Evolutionary conservation across 2,888 invertebrate genomes (phyloP).

Genomic region (Synanthedon myopaeformis): DNA sequence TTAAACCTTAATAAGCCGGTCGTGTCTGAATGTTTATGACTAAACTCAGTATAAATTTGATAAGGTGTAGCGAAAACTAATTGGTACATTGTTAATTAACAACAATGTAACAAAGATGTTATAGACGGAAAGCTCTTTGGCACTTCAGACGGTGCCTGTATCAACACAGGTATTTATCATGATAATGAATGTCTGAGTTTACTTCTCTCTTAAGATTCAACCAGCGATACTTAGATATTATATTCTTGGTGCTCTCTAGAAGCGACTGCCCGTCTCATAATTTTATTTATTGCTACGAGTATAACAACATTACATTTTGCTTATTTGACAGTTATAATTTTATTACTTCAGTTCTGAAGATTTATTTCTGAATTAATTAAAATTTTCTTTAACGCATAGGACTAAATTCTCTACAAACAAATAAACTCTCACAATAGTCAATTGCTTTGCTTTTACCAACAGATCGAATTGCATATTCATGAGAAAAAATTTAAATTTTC

Average conservation of each 20-base stretch:
- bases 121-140: constrained; percentile 5
- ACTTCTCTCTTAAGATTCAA: constrained; percentile 4
- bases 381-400: too few species aligned
- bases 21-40: too few species aligned
- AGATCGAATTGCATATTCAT: too few species aligned
- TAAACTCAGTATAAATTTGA: too few species aligned
- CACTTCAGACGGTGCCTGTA: constrained; percentile 27
- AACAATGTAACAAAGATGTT: neutral
- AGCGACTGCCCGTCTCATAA: neutral
- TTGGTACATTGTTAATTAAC: neutral
- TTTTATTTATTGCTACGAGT: neutral
- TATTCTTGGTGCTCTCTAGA: neutral
- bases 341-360: neutral
- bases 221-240: neutral
- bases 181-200: constrained; percentile 40
- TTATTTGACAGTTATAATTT: neutral
- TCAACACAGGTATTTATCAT: constrained; percentile 40
- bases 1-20: too few species aligned
- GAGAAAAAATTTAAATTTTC: too few species aligned
- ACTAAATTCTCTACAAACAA: too few species aligned
- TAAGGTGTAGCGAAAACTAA: too few species aligned
- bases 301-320: neutral
- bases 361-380: too few species aligned
- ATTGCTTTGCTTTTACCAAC: too few species aligned
- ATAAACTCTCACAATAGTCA: too few species aligned